These are phyloP conservation scores for Lycophotia porphyrea DNA, from an alignment of 2,888 invertebrate genomes.

Conservation along the genomic window DNA sequence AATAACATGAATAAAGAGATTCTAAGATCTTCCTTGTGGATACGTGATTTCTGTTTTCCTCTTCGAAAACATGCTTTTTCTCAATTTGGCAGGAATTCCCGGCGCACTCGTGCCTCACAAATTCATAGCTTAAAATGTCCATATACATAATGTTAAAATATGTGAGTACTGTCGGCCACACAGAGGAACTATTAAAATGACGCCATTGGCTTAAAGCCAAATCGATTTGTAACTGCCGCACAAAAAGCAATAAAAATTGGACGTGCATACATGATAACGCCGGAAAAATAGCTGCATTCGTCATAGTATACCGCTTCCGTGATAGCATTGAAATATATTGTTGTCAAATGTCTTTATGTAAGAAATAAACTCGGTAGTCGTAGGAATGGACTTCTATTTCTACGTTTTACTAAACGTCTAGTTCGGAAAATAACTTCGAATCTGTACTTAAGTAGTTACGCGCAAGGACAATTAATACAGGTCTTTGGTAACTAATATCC, in stretches of 20 bases:
- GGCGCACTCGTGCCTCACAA: constrained; percentile 35
- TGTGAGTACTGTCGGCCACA: constrained; percentile 71
- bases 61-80: constrained; percentile 23
- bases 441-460: constrained; percentile 1
- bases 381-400: constrained; percentile 37
- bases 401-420: constrained; percentile 24
- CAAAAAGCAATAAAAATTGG: constrained; percentile 88
- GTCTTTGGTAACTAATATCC: background rate
- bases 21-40: background rate
- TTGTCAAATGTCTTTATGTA: constrained; percentile 68
- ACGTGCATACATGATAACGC: constrained; percentile 86
- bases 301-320: constrained; percentile 80
- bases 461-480: constrained; percentile 17
- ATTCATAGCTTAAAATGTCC: constrained; percentile 62
- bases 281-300: constrained; percentile 85
- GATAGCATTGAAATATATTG: constrained; percentile 78
- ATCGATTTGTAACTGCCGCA: constrained; percentile 89
- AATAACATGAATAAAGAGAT: constrained; percentile 23
- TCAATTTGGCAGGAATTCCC: constrained; percentile 31
- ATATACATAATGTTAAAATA: constrained; percentile 67
- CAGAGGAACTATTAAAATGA: constrained; percentile 86
- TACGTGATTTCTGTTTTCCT: constrained; percentile 42
- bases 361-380: constrained; percentile 57
- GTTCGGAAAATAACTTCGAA: background rate
- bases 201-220: constrained; percentile 87